Conservation (phyloP, 2,797 vertebrate species). For the Poeciliopsis turneri region DNA sequence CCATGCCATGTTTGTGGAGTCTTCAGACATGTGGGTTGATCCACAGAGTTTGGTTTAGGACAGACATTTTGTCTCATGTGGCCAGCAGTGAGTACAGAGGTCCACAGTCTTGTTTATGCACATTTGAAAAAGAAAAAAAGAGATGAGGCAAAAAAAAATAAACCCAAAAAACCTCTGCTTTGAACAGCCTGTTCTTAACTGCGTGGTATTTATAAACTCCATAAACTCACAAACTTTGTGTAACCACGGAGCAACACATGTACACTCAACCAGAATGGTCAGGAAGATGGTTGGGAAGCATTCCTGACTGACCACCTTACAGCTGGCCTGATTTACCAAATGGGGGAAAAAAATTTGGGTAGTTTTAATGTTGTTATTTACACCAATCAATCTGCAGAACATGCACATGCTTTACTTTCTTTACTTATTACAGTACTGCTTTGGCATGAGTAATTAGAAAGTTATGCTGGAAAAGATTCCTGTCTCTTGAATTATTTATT, state of each 20-base stretch:
- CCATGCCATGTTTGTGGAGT: not conserved
- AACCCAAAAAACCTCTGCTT: not conserved
- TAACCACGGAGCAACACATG: not conserved
- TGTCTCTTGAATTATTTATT: not conserved
- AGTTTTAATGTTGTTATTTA: not conserved
- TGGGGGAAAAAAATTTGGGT: not conserved
- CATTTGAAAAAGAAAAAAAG: not conserved
- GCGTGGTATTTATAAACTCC: not conserved
- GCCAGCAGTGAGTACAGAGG: not conserved
- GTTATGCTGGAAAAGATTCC: not conserved
- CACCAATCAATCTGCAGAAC: not conserved
- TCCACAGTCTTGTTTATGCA: not conserved
- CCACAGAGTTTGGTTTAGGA: not conserved
- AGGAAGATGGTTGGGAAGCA: not conserved
- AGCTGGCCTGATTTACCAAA: not conserved
- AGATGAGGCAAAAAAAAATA: not conserved
- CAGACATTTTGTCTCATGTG: not conserved
- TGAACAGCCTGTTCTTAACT: not conserved
- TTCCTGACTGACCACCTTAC: not conserved
- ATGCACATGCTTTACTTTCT: not conserved
- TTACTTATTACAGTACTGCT: not conserved
- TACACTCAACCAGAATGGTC: not conserved
- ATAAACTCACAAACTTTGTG: not conserved
- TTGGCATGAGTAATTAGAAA: not conserved
- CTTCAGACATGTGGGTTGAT: not conserved